Evolutionary conservation across 2,797 vertebrate genomes (phyloP).

Genomic region (Premnoplex brunnescens): DNA sequence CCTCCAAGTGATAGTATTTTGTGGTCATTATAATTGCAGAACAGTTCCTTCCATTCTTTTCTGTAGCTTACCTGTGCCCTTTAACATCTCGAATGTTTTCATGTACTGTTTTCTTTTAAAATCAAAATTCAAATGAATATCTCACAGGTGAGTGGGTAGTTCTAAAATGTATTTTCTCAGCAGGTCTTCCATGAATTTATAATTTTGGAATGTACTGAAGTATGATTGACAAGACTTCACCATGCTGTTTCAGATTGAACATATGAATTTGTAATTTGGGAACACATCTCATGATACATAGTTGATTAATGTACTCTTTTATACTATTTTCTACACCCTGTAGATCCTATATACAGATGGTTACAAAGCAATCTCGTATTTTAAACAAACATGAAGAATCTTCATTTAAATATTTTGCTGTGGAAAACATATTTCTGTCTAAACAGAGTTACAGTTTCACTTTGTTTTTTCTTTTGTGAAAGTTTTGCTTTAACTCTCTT

Average conservation of each 20-base stretch:
- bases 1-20: neutral
- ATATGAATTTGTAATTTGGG: neutral
- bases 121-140: neutral
- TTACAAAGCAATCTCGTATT: neutral
- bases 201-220: neutral
- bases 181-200: neutral
- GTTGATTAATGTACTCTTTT: neutral
- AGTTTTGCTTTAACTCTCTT: neutral
- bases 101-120: neutral
- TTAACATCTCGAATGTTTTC: neutral
- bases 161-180: neutral
- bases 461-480: neutral
- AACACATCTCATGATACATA: neutral
- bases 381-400: neutral
- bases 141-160: neutral
- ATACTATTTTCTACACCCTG: neutral
- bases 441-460: neutral
- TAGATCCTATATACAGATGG: neutral
- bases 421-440: neutral
- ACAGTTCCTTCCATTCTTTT: neutral
- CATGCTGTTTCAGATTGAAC: neutral
- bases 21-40: neutral
- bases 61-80: neutral
- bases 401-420: neutral
- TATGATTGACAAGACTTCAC: neutral